These are phyloP conservation scores for Cephalotes varians DNA, from an alignment of 2,888 invertebrate species.

Conservation along the genomic window DNA sequence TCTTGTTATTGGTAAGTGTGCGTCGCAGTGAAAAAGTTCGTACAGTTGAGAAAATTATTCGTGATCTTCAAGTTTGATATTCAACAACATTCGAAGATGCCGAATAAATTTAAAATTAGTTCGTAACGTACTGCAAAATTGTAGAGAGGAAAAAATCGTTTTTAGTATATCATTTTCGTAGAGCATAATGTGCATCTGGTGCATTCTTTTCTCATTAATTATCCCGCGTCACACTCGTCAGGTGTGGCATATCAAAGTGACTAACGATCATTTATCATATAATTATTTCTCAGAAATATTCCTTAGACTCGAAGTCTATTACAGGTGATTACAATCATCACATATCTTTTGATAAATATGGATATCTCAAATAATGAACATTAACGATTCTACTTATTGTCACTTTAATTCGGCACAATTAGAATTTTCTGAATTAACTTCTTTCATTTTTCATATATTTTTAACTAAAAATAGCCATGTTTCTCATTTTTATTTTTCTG, in stretches of 20 bases:
- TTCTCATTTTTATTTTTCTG: not conserved
- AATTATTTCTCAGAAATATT: conserved; percentile 7
- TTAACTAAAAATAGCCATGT: not conserved
- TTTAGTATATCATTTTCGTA: not conserved
- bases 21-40: not conserved
- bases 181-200: not conserved
- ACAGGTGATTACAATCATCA: not conserved
- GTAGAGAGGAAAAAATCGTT: not conserved
- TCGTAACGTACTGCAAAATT: not conserved
- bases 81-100: not conserved
- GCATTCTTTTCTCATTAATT: conserved; percentile 14
- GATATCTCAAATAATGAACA: not conserved
- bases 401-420: not conserved
- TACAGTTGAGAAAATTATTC: not conserved
- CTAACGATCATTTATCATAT: not conserved
- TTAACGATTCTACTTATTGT: not conserved
- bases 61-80: not conserved
- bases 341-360: not conserved
- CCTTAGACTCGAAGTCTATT: not conserved
- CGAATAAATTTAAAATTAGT: not conserved
- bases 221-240: not conserved
- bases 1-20: not conserved
- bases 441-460: not conserved
- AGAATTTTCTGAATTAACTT: not conserved
- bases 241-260: not conserved